Conservation (phyloP, 2,113 vertebrate genomes). For the Seriola dumerili region DNA sequence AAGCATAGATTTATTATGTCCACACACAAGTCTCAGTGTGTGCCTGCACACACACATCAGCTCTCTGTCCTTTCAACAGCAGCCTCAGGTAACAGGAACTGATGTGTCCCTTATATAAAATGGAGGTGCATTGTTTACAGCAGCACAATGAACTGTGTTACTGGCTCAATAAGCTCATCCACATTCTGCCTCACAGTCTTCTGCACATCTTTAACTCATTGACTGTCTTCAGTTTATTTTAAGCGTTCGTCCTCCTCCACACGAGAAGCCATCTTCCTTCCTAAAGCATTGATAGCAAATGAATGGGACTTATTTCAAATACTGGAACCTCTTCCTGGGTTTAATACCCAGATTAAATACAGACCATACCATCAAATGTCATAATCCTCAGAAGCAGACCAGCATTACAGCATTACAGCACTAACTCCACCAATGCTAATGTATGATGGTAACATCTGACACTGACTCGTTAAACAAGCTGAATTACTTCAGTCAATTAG, state of each 20-base stretch:
- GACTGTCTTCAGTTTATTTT: conserved; percentile 46
- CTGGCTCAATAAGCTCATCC: conserved; percentile 25
- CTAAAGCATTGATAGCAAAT: conserved; percentile 17
- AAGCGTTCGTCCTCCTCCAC: conserved; percentile 47
- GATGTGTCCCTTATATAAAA: conserved; percentile 42
- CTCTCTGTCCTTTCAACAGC: not conserved
- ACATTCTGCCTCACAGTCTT: conserved; percentile 35
- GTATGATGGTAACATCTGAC: conserved; percentile 54
- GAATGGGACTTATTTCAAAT: conserved; percentile 54
- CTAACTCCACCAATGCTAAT: conserved; percentile 44
- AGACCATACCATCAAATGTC: conserved; percentile 60
- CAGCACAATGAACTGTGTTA: not conserved
- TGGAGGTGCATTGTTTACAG: conserved; percentile 35
- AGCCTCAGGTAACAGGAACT: conserved; percentile 40
- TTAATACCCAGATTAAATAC: conserved; percentile 71
- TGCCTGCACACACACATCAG: not conserved
- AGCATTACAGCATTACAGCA: conserved; percentile 53
- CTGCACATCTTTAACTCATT: conserved; percentile 24
- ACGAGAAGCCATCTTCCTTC: not conserved
- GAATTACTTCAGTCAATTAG: conserved; percentile 32
- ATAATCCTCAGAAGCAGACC: conserved; percentile 69
- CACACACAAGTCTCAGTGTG: not conserved
- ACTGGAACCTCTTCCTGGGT: conserved; percentile 24
- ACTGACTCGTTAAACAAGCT: conserved; percentile 41
- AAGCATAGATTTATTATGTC: not conserved